Percentiles rank a stretch among this genome's conserved stretches.
phyloP scores from a whole-genome alignment of 2,797 vertebrate species.

The Phataginus tetradactyla region DNA sequence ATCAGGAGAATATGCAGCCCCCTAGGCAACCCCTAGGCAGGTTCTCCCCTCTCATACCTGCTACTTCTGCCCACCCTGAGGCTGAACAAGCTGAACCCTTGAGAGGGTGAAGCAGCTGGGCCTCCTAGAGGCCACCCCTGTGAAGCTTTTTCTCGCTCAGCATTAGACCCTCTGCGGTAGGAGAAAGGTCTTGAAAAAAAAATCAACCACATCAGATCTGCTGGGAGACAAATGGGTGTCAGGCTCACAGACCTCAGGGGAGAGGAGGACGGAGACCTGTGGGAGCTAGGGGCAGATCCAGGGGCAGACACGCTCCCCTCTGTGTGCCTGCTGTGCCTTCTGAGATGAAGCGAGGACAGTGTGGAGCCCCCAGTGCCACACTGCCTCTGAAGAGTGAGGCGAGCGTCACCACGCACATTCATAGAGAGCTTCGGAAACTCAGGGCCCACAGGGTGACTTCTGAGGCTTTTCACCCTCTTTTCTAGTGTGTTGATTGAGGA shows the following conservation, averaged over 20 bases:
- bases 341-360: not conserved
- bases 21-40: no score
- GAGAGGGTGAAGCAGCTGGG: not conserved
- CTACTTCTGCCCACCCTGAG: not conserved
- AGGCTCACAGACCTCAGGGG: rapidly evolving
- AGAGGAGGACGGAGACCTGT: not conserved
- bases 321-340: not conserved
- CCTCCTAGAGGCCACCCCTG: not conserved
- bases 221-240: not conserved
- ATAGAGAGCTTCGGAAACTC: not conserved
- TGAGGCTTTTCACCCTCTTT: not conserved
- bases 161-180: not conserved
- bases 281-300: not conserved
- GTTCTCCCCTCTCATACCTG: not conserved
- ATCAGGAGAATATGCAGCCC: no score
- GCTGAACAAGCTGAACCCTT: not conserved
- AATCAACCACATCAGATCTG: not conserved
- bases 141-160: not conserved
- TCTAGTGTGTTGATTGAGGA: not conserved
- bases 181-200: not conserved
- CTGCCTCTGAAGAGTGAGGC: not conserved
- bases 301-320: not conserved
- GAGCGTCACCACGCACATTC: rapidly evolving
- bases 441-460: not conserved
- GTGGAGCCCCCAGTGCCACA: not conserved